Evolutionary conservation across 2,113 vertebrate genomes (phyloP), one percentile per base, ranked within the genome.

Genomic region (Malurus cyaneus): DNA sequence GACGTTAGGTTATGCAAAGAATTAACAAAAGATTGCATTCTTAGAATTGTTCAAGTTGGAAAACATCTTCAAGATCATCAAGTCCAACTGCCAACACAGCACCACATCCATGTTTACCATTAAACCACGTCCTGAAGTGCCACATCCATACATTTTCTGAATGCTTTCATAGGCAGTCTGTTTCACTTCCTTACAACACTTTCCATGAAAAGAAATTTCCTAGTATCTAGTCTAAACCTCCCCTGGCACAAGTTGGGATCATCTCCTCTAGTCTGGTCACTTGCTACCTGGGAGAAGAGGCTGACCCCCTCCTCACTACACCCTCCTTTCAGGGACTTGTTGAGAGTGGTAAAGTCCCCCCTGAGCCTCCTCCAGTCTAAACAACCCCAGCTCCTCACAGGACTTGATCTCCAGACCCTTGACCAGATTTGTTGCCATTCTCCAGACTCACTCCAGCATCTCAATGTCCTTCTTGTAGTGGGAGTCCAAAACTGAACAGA

Each of bases 361-460:
- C 46, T 3, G 24, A 39, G 11, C 15, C 19, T 60, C 28, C 46
- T 59, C 4, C 46, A 29, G 28, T 28, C 6, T n/a, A 31, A 67
- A 67, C 32, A 17, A 6, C 1, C 1, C 8, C 39, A 73, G 18
- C 10, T n/a, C 18, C 39, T 74, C 19, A 53, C 0, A 46, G 24
- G 19, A 67, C 16, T n/a, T 49, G 17, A 28, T 39, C 13, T 74
- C 46, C 14, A 66, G 23, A 74, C 28, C 19, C 19, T 41, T 25
- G 24, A 47, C 1, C n/a, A 74, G 39, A n/a, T 81, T 24, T 66
- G 14, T 1, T 46, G n/a, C 3, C 24, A 16, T n/a, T 23, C 86
- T 67, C 19, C 46, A 16, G 52, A 59, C 23, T 39, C 53, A 44
- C 10, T 69, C 34, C 56, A 62, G 64, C 21, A 42, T 12, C 21